A percentile compares a stretch with the other conserved stretches of the same genome.
Evolutionary conservation across 1,140 invertebrate species (phyloP).

Genomic region (Meteorus sp.): DNA sequence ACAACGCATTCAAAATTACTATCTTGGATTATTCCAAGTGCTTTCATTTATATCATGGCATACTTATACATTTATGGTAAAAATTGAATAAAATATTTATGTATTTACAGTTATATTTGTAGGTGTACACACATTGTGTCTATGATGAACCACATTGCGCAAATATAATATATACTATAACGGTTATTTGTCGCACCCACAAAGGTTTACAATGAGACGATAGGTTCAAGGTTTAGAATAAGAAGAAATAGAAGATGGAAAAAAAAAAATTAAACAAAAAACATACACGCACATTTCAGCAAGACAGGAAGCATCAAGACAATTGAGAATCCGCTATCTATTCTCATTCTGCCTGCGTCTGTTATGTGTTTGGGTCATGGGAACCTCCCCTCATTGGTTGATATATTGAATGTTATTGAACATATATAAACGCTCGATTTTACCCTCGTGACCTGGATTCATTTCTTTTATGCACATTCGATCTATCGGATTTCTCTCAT

Average conservation of each 20-base stretch:
- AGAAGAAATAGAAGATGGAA: no score
- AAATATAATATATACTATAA: constrained; percentile 23
- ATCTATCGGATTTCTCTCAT: constrained; percentile 33
- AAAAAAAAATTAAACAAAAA: constrained; percentile 1
- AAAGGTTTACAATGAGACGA: constrained; percentile 9
- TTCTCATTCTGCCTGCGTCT: constrained; percentile 30
- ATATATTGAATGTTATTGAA: constrained; percentile 42
- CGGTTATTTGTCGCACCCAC: constrained; percentile 23
- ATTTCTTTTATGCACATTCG: constrained; percentile 29
- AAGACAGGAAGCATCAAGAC: constrained; percentile 35
- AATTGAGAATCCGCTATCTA: constrained; percentile 40
- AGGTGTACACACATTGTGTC: not conserved
- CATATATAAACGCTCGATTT: constrained; percentile 40
- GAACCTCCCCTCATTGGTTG: constrained; percentile 32
- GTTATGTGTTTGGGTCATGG: constrained; percentile 24
- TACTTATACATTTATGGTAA: no score
- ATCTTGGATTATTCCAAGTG: no score
- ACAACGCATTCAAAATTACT: no score
- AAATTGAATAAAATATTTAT: no score
- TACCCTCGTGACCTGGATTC: constrained; percentile 45
- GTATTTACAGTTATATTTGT: no score
- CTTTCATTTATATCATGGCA: no score
- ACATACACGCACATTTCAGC: not conserved
- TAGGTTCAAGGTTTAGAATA: no score
- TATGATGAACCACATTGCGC: constrained; percentile 19